A percentile compares a stretch with the other conserved stretches of the same genome.
These are phyloP conservation scores for Tinea trinotella DNA, from an alignment of 2,888 invertebrate species.

Conservation along the genomic window DNA sequence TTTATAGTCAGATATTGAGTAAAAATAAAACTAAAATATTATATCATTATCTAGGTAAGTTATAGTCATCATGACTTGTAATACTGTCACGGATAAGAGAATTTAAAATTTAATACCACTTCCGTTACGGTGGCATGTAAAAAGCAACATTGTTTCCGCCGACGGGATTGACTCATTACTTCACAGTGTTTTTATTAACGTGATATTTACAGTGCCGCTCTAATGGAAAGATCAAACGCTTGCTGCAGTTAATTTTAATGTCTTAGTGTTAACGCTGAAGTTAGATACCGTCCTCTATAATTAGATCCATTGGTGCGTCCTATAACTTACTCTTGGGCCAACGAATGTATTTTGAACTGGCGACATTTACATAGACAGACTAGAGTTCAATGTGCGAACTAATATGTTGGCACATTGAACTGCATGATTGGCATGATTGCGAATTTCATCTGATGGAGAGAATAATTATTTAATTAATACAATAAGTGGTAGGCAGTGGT, in stretches of 20 bases:
- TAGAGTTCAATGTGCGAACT: constrained; percentile 20
- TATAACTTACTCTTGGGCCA: neutral
- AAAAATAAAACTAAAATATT: too few relatives aligned
- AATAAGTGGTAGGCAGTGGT: too few relatives aligned
- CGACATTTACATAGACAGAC: constrained; percentile 62
- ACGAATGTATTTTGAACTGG: constrained; percentile 47
- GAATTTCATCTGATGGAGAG: neutral
- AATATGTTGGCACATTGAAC: too few relatives aligned
- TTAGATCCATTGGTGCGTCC: constrained; percentile 36
- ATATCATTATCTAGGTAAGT: too few relatives aligned
- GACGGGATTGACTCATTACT: constrained; percentile 44
- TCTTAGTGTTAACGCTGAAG: constrained; percentile 36
- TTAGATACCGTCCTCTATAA: constrained; percentile 48
- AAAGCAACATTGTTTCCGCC: constrained; percentile 34
- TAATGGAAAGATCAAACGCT: constrained; percentile 71
- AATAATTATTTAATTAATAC: neutral
- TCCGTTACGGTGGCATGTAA: neutral
- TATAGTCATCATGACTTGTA: neutral
- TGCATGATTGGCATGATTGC: constrained; percentile 2
- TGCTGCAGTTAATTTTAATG: constrained; percentile 68
- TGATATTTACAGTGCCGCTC: constrained; percentile 58
- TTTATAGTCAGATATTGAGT: too few relatives aligned
- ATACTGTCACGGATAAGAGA: constrained; percentile 9
- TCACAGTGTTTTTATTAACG: constrained; percentile 44
- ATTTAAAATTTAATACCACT: constrained; percentile 11